phyloP scores from a whole-genome alignment of 1,140 invertebrate species.

The Ceratitis capitata region DNA sequence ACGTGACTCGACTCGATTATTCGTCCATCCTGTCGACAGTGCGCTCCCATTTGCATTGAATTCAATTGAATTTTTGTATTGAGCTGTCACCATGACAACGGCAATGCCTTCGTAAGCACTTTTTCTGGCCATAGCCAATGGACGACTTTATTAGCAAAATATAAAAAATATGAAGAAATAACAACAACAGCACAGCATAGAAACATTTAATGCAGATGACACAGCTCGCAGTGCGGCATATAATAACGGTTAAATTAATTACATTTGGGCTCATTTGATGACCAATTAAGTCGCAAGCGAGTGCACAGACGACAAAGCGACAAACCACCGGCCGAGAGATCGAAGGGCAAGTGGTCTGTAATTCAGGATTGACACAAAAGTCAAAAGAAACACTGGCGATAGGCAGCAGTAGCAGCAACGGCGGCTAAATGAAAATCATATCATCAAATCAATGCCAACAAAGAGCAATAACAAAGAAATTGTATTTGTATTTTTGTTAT shows the following conservation, averaged over 20 bases:
- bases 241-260: constrained; percentile 23
- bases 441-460: background rate
- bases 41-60: background rate
- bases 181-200: background rate
- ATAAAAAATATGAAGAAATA: background rate
- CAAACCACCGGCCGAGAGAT: background rate
- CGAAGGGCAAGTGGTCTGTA: background rate
- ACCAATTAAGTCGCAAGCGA: background rate
- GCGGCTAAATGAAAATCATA: background rate
- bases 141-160: background rate
- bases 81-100: background rate
- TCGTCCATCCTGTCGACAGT: no score
- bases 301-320: background rate
- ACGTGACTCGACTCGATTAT: no score
- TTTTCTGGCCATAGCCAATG: no score
- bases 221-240: background rate
- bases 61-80: background rate
- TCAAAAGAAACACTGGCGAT: background rate
- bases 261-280: constrained; percentile 15
- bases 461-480: background rate
- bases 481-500: background rate
- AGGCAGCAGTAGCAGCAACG: background rate
- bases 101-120: background rate
- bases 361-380: background rate
- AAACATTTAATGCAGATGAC: background rate